A percentile compares a stretch with the other conserved stretches of the same genome.
Conservation (phyloP, 2,113 vertebrate genomes). For the Struthidea cinerea region DNA sequence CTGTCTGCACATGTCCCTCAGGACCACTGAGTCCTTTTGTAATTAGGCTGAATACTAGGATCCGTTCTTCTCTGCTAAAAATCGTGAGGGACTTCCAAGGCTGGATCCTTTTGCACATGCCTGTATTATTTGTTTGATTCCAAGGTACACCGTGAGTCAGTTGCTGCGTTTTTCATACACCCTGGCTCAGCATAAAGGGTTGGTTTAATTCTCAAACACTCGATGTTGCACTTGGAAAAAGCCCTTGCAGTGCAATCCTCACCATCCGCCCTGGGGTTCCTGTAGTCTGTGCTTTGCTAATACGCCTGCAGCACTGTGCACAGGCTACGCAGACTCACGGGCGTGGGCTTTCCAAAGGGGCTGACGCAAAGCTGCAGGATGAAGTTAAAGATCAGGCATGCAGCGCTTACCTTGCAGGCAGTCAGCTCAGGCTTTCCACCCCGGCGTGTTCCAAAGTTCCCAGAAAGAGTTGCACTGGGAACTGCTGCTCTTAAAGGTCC, state of each 20-base stretch:
- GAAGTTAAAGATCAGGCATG: background rate
- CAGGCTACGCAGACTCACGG: fast-evolving
- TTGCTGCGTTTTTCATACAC: background rate
- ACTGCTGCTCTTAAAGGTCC: slow-evolving; percentile 40
- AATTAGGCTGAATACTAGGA: background rate
- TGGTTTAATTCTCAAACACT: background rate
- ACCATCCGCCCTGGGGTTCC: background rate
- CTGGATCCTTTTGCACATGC: background rate
- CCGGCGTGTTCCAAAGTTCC: background rate
- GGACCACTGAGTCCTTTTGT: background rate
- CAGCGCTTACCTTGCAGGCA: background rate
- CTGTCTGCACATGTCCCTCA: background rate
- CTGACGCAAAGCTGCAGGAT: background rate
- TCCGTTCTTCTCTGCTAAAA: background rate
- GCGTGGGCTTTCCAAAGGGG: background rate
- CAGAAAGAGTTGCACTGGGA: background rate
- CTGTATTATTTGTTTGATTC: background rate
- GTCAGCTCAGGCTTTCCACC: background rate
- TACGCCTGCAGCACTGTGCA: background rate
- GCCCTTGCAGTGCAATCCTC: fast-evolving
- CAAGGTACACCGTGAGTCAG: background rate
- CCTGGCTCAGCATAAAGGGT: background rate
- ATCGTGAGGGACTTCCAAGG: background rate
- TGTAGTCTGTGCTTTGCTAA: background rate
- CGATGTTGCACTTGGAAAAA: background rate